phyloP scores from a whole-genome alignment of 2,888 invertebrate species.

The Masnerella sp. region DNA sequence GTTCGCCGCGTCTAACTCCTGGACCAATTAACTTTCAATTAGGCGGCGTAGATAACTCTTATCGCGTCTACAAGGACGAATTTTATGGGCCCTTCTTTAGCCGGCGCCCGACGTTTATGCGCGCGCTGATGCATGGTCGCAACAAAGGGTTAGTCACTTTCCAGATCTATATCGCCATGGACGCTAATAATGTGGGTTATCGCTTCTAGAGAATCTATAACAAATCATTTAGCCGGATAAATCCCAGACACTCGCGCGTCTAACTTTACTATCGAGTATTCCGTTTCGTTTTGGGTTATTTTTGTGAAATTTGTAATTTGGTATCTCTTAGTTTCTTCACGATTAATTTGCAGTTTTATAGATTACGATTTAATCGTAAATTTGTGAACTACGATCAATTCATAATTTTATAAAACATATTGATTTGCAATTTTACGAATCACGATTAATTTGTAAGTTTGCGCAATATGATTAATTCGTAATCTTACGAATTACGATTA shows the following conservation, averaged over 20 bases:
- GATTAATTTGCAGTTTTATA: no score
- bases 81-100: slow-evolving; percentile 76
- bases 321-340: no score
- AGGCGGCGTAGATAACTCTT: slow-evolving; percentile 76
- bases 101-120: slow-evolving; percentile 71
- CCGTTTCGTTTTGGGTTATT: no score
- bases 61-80: slow-evolving; percentile 74
- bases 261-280: no score
- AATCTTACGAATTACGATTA: no score
- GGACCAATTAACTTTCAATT: slow-evolving; percentile 78
- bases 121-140: slow-evolving; percentile 70
- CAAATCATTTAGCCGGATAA: slow-evolving; percentile 39
- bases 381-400: no score
- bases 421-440: no score
- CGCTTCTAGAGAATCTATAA: slow-evolving; percentile 36
- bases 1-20: slow-evolving; percentile 68
- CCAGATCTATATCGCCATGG: slow-evolving; percentile 62
- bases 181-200: slow-evolving; percentile 57
- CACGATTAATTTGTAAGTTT: no score
- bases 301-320: no score
- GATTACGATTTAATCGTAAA: no score
- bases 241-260: background rate
- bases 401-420: no score
- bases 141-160: slow-evolving; percentile 71
- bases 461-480: no score